phyloP scores from a whole-genome alignment of 2,888 invertebrate genomes.

The Fissipunctia ypsillon region DNA sequence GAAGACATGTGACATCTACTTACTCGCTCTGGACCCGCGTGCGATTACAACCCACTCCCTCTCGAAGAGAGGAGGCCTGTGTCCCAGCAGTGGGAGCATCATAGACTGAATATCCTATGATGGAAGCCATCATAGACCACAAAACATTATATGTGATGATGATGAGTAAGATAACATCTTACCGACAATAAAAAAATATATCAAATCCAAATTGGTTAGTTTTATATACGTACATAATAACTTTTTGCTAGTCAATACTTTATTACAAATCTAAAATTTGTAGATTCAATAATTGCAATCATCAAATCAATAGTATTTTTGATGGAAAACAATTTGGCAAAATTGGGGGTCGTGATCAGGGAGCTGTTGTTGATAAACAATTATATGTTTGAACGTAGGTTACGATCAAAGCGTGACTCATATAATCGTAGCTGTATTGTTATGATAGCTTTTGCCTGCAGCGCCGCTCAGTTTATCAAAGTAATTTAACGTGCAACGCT shows the following conservation, averaged over 20 bases:
- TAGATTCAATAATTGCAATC: constrained; percentile 38
- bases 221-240: too few relatives aligned
- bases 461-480: background rate
- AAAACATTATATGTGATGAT: too few relatives aligned
- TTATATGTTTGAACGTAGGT: constrained; percentile 23
- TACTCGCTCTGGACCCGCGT: too few relatives aligned
- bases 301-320: constrained; percentile 49
- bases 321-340: constrained; percentile 64
- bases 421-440: constrained; percentile 29
- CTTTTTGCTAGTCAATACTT: constrained; percentile 4
- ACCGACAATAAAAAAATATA: too few relatives aligned
- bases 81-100: too few relatives aligned
- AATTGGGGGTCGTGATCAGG: constrained; percentile 70
- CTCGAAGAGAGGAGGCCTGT: too few relatives aligned
- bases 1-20: too few relatives aligned
- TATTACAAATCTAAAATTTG: constrained; percentile 15
- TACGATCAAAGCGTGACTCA: constrained; percentile 46
- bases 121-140: too few relatives aligned
- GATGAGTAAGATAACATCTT: too few relatives aligned
- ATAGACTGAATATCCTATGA: too few relatives aligned
- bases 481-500: background rate
- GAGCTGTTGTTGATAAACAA: constrained; percentile 45
- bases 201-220: background rate
- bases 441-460: background rate
- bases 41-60: too few relatives aligned